A percentile compares a stretch with the other conserved stretches of the same genome.
phyloP scores from a whole-genome alignment of 2,113 vertebrate genomes.

The Meleagris gallopavo region DNA sequence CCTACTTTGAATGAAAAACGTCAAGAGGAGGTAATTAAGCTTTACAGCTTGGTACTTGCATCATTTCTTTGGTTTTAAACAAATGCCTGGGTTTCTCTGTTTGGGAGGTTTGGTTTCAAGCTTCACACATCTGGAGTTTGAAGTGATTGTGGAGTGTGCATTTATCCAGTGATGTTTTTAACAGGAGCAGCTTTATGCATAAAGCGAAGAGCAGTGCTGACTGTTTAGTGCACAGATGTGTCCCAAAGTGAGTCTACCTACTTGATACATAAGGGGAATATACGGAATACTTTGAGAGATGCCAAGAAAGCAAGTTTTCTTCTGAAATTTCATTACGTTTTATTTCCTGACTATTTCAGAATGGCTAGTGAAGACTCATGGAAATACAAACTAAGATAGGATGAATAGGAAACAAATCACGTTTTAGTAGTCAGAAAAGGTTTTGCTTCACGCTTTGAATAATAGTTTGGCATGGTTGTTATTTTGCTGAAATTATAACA shows the following conservation, averaged over 20 bases:
- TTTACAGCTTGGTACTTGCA: neutral
- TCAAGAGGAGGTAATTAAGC: neutral
- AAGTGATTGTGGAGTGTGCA: accelerated
- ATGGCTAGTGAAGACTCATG: accelerated
- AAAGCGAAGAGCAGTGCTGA: neutral
- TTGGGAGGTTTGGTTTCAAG: neutral
- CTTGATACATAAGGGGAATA: neutral
- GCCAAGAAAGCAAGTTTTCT: neutral
- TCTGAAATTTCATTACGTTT: neutral
- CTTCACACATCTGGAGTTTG: neutral
- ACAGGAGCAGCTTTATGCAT: neutral
- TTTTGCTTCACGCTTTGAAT: neutral
- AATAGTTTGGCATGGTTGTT: neutral
- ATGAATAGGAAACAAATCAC: accelerated
- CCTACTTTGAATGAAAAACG: neutral
- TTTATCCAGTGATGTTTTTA: neutral
- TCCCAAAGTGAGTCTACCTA: neutral
- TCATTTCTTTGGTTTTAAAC: neutral
- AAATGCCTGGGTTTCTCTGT: neutral
- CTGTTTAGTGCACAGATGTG: neutral
- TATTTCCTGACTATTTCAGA: neutral
- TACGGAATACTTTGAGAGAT: neutral
- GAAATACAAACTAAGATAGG: neutral
- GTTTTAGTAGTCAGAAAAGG: neutral
- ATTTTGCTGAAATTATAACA: neutral